These are phyloP conservation scores for Falco biarmicus DNA, from an alignment of 2,797 vertebrate genomes.

Conservation along the genomic window DNA sequence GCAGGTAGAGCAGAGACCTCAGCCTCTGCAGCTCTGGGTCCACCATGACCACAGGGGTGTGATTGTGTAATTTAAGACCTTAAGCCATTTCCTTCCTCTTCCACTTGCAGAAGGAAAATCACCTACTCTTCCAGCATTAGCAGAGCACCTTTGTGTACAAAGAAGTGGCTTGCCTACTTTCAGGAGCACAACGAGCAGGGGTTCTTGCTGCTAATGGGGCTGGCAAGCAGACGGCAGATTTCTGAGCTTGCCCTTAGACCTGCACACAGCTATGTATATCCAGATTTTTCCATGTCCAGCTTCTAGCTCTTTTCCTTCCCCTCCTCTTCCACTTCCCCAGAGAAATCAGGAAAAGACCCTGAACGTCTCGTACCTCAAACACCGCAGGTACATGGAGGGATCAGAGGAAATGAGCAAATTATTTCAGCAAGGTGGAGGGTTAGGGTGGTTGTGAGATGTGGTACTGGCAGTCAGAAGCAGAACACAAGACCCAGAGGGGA, in stretches of 20 bases:
- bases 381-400: neutral
- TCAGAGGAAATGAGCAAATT: neutral
- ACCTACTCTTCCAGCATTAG: neutral
- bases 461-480: neutral
- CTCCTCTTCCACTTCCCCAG: neutral
- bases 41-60: neutral
- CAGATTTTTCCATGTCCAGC: neutral
- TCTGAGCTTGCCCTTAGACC: neutral
- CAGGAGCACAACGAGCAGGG: neutral
- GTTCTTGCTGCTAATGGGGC: neutral
- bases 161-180: neutral
- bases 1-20: neutral
- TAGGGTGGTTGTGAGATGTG: neutral
- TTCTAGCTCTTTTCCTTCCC: neutral
- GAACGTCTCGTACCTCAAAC: neutral
- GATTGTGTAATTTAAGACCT: neutral
- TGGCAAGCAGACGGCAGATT: neutral
- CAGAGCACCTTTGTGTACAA: neutral
- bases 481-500: slow-evolving; percentile 25
- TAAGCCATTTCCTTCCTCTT: neutral
- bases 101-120: neutral
- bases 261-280: neutral
- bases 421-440: neutral
- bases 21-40: neutral
- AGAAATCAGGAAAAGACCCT: neutral